Conservation (phyloP, 2,113 vertebrate species). For the Struthidea cinerea region DNA sequence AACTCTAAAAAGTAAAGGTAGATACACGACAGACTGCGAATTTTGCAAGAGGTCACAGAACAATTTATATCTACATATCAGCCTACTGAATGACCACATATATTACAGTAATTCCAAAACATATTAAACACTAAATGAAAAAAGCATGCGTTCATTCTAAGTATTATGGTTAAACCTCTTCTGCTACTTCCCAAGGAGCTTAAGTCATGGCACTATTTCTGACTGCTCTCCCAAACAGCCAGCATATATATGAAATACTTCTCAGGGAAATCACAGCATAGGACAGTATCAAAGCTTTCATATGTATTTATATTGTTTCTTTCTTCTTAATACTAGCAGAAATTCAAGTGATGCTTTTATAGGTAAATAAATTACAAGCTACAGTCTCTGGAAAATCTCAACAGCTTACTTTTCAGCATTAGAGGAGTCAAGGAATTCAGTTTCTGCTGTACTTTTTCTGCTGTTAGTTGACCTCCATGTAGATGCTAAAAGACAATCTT, state of each 20-base stretch:
- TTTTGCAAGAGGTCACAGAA: neutral
- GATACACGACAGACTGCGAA: neutral
- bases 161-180: neutral
- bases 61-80: accelerated
- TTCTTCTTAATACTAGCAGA: neutral
- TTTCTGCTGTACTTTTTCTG: conserved; percentile 66
- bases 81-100: neutral
- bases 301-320: neutral
- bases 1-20: conserved; percentile 41
- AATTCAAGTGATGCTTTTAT: neutral
- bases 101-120: neutral
- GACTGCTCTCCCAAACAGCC: neutral
- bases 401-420: conserved; percentile 73
- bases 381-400: neutral
- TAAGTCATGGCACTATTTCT: neutral
- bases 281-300: neutral
- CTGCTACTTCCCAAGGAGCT: neutral
- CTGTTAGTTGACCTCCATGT: conserved; percentile 70
- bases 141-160: neutral
- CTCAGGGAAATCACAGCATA: neutral
- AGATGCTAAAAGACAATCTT: conserved; percentile 70
- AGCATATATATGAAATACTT: neutral
- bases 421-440: conserved; percentile 59
- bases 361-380: neutral
- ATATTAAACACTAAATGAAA: neutral